Percentiles rank a stretch among this genome's conserved stretches.
These are phyloP conservation scores for Crocidura indochinensis DNA, from an alignment of 2,797 vertebrate species.

Conservation along the genomic window DNA sequence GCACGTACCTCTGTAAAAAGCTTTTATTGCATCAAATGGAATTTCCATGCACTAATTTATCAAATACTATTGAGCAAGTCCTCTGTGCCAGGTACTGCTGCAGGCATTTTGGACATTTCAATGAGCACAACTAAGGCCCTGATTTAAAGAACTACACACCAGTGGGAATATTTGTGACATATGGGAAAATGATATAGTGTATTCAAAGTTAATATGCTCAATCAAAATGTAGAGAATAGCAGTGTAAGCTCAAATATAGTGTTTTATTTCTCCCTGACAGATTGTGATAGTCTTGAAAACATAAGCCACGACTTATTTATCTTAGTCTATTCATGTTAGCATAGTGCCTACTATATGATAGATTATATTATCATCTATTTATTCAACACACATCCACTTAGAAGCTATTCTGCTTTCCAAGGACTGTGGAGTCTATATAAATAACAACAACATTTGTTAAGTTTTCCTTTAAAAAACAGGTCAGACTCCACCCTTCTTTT, in stretches of 20 bases:
- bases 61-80: conserved; percentile 20
- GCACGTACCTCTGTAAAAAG: not conserved
- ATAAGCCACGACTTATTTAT: not conserved
- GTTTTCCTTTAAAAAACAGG: not conserved
- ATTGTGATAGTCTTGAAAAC: not conserved
- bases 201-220: not conserved
- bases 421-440: not conserved
- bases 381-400: not conserved
- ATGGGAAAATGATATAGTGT: not conserved
- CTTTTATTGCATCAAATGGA: conserved; percentile 16
- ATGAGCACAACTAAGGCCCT: not conserved
- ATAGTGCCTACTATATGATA: not conserved
- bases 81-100: not conserved
- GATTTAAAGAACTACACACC: not conserved
- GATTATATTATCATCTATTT: conserved; percentile 39
- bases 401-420: not conserved
- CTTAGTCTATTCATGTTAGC: not conserved
- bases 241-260: not conserved
- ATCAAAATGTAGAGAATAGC: not conserved
- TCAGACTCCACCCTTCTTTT: no score
- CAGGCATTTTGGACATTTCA: not conserved
- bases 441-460: not conserved
- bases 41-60: conserved; percentile 9
- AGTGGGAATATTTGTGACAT: not conserved
- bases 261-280: no score